Evolutionary conservation across 2,797 vertebrate species (phyloP).

Genomic region (Enteromius afrohamiltoni): DNA sequence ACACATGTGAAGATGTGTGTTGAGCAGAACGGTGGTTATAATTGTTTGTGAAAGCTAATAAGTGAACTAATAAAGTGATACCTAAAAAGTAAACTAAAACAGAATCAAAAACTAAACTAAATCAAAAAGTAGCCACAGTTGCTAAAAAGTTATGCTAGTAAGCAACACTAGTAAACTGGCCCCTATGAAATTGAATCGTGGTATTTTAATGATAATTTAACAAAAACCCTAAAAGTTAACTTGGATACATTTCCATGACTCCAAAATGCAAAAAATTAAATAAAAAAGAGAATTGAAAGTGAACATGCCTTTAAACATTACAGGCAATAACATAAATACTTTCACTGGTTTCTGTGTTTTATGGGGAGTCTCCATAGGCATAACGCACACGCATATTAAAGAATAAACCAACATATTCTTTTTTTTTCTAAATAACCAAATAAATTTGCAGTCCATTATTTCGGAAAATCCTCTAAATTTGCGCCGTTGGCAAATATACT

Average conservation of each 20-base stretch:
- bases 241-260: neutral
- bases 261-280: neutral
- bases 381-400: neutral
- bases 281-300: neutral
- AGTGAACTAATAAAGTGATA: neutral
- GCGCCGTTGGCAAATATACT: slow-evolving; percentile 16
- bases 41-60: neutral
- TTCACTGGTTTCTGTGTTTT: neutral
- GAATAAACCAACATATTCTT: neutral
- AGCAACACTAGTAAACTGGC: neutral
- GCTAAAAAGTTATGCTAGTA: neutral
- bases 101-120: neutral
- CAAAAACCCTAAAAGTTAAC: neutral
- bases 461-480: neutral
- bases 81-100: neutral
- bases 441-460: neutral
- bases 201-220: neutral
- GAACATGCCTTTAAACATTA: neutral
- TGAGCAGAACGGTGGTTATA: neutral
- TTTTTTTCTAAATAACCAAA: neutral
- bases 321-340: neutral
- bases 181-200: neutral
- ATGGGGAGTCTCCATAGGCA: neutral
- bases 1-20: neutral
- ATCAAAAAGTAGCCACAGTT: neutral